phyloP scores from a whole-genome alignment of 2,888 invertebrate genomes.

The Euproctis similis region DNA sequence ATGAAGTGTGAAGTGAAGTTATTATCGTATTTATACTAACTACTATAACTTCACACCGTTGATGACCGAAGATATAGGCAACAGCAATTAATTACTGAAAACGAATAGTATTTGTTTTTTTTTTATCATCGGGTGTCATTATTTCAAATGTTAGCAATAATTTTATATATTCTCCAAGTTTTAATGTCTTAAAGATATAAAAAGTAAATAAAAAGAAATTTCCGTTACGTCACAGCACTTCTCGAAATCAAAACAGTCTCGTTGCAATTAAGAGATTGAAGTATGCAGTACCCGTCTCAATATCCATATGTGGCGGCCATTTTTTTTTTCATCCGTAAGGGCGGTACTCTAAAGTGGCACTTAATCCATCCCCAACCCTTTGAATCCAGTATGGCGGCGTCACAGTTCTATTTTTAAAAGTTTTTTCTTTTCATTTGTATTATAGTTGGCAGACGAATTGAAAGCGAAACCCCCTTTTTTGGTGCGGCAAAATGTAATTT shows the following conservation, averaged over 20 bases:
- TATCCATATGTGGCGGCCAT: conserved; percentile 38
- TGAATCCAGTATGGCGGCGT: conserved; percentile 67
- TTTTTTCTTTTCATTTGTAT: conserved; percentile 46
- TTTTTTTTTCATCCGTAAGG: conserved; percentile 52
- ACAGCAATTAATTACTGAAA: too few species aligned
- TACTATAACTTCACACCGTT: too few species aligned
- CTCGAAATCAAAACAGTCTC: conserved; percentile 5
- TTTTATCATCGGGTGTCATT: too few species aligned
- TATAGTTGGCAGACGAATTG: conserved; percentile 57
- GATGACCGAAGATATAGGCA: too few species aligned
- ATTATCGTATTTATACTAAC: too few species aligned
- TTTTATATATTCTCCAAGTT: too few species aligned
- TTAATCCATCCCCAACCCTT: conserved; percentile 63
- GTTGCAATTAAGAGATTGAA: conserved; percentile 61
- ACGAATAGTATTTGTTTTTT: too few species aligned
- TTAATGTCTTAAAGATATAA: too few species aligned
- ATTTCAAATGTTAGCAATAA: too few species aligned
- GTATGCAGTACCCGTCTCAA: conserved; percentile 26
- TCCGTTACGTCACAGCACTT: too few species aligned
- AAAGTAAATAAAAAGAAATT: too few species aligned
- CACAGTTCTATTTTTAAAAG: conserved; percentile 41
- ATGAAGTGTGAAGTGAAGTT: too few species aligned
- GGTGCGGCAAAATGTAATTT: conserved; percentile 57
- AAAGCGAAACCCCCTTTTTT: conserved; percentile 62
- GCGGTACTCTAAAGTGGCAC: conserved; percentile 66